These are phyloP conservation scores for Eupithecia abbreviata DNA, from an alignment of 2,888 invertebrate species.

Conservation along the genomic window DNA sequence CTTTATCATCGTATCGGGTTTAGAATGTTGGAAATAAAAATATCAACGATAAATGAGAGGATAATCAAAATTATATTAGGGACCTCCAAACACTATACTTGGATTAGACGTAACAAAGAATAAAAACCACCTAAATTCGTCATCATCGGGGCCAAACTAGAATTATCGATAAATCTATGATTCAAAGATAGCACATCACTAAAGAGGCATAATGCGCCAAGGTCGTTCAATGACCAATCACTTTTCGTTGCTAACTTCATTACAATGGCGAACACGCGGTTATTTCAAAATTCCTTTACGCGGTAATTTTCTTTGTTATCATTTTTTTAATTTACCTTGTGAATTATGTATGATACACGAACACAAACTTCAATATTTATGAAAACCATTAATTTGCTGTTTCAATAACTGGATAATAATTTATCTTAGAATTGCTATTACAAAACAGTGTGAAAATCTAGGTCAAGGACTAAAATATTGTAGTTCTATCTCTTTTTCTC, in stretches of 20 bases:
- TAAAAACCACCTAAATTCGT: not conserved
- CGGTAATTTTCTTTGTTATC: not conserved
- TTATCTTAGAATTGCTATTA: not conserved
- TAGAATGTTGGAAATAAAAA: not conserved
- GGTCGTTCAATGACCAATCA: slow-evolving; percentile 68
- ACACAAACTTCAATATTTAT: not conserved
- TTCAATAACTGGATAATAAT: not conserved
- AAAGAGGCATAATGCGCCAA: slow-evolving; percentile 71
- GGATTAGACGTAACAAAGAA: not conserved
- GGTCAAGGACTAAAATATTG: slow-evolving; percentile 61
- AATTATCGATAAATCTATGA: not conserved
- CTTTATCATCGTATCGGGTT: not conserved
- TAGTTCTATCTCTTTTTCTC: slow-evolving; percentile 56
- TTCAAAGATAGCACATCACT: slow-evolving; percentile 56
- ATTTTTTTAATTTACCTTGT: not conserved
- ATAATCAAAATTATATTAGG: not conserved
- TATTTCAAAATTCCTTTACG: slow-evolving; percentile 41
- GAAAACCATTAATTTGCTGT: not conserved
- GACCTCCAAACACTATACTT: not conserved
- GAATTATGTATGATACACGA: not conserved
- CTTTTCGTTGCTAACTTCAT: slow-evolving; percentile 57
- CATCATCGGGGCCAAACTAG: not conserved
- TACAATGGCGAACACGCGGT: slow-evolving; percentile 49
- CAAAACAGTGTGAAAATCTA: slow-evolving; percentile 44
- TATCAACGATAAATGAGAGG: not conserved